Percentiles rank a stretch among this genome's conserved stretches.
phyloP scores from a whole-genome alignment of 2,797 vertebrate species.

The Sebastes hubbsi region DNA sequence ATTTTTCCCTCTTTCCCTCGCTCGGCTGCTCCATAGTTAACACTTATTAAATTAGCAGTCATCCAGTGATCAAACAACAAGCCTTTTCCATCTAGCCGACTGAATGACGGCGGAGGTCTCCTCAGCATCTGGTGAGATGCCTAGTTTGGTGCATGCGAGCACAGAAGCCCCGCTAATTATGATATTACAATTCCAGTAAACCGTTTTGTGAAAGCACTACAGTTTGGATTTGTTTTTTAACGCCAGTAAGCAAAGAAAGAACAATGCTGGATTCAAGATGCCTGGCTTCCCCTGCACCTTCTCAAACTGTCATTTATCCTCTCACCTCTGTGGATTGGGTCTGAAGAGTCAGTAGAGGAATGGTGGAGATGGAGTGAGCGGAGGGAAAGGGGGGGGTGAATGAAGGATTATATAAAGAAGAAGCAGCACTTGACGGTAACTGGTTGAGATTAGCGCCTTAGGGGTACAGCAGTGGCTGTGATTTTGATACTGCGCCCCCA shows the following conservation, averaged over 20 bases:
- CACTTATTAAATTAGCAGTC: slow-evolving; percentile 79
- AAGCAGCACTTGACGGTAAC: slow-evolving; percentile 83
- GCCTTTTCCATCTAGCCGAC: slow-evolving; percentile 52
- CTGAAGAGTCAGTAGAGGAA: slow-evolving; percentile 56
- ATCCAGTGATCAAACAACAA: slow-evolving; percentile 76
- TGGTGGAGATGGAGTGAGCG: slow-evolving; percentile 62
- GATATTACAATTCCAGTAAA: slow-evolving; percentile 49
- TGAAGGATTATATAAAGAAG: slow-evolving; percentile 82
- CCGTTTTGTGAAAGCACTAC: slow-evolving; percentile 6
- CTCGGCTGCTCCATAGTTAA: slow-evolving; percentile 69
- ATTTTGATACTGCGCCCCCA: slow-evolving; percentile 82
- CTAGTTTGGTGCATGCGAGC: slow-evolving; percentile 34
- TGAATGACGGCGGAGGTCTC: slow-evolving; percentile 69
- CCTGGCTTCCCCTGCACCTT: slow-evolving; percentile 58
- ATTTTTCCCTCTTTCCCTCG: slow-evolving; percentile 49
- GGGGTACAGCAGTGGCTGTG: slow-evolving; percentile 85
- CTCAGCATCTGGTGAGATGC: slow-evolving; percentile 65
- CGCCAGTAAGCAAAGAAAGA: slow-evolving; percentile 29
- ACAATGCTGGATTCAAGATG: slow-evolving; percentile 63
- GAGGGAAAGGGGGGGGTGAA: slow-evolving; percentile 57
- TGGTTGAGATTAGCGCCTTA: slow-evolving; percentile 84
- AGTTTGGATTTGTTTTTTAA: slow-evolving; percentile 42
- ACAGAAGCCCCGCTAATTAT: slow-evolving; percentile 67
- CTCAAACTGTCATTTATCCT: slow-evolving; percentile 76
- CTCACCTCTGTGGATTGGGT: slow-evolving; percentile 76